Evolutionary conservation across 2,888 invertebrate genomes (phyloP), one percentile per base, ranked within the genome.

Genomic region (Sympetrum striolatum): DNA sequence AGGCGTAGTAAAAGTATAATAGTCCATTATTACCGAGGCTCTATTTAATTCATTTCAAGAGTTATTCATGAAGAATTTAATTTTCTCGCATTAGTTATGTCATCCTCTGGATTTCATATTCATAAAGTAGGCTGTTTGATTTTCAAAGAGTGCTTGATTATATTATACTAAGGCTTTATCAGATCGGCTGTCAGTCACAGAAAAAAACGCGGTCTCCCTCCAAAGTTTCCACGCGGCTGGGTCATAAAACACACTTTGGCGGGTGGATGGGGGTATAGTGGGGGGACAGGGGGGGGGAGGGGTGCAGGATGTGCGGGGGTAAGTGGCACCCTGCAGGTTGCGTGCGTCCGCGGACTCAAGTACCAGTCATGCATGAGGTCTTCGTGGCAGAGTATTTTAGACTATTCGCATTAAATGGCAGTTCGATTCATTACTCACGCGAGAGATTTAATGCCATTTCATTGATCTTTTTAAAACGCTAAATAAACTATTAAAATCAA

Each of bases 141-240:
- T 86, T 86, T 86, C 86, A 86, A 37, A 86, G 64, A 86, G 86
- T 86, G 86, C 86, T 86, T 86, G 86, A 86, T 86, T 86, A 86
- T 86, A 86, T 86, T 60, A 86, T 86, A 37, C 60, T 60, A 58
- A 31, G 82, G 22, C 48, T 60, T 86, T 86, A 86, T 86, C 86
- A 86, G 86, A 86, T 86, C 86, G 86, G 60, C 14, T 60, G 86
- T 86, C 86, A 86, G 86, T 86, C 86, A 86, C 60, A 60, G 35
- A 60, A 86, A 82, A 81, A 86, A 86, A 64, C 60, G 14, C 60
- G 60, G 86, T 35, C 82, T 82, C 82, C 35, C 58, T n/a, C 86
- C 37, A 39, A 82, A 86, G 64, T 86, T 86, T 86, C 86, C 86
- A 60, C 60, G 86, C 86, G 86, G 86, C 86, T 86, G 86, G 86